Conservation (phyloP, 1,140 invertebrate genomes). For the Nephotettix cincticeps region DNA sequence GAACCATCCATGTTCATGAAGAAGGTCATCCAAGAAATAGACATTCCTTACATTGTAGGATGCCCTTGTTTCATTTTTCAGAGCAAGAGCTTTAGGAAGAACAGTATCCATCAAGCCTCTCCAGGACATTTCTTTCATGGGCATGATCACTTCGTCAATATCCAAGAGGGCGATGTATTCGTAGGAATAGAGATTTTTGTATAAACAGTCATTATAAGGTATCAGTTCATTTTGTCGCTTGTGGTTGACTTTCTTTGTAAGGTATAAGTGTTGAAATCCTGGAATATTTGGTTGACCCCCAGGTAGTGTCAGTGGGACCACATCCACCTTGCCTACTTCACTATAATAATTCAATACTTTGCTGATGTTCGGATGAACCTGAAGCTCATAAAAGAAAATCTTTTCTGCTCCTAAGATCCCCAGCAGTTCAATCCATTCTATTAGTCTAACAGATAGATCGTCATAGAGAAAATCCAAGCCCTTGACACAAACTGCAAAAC, state of each 20-base stretch:
- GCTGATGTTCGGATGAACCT: constrained; percentile 85
- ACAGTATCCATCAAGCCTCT: constrained; percentile 73
- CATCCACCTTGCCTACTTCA: constrained; percentile 69
- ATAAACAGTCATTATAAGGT: constrained; percentile 95
- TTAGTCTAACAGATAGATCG: constrained; percentile 82
- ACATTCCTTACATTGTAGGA: constrained; percentile 92
- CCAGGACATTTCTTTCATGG: constrained; percentile 75
- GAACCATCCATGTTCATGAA: constrained; percentile 78
- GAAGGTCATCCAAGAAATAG: constrained; percentile 90
- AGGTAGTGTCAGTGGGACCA: constrained; percentile 85
- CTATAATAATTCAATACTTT: constrained; percentile 85
- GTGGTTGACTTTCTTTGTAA: constrained; percentile 86
- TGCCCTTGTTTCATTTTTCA: constrained; percentile 71
- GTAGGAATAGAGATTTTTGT: constrained; percentile 89
- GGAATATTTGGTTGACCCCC: constrained; percentile 90
- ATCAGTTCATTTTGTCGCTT: constrained; percentile 95
- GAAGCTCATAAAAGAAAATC: constrained; percentile 89
- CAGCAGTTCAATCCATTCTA: constrained; percentile 95
- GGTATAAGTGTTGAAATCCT: constrained; percentile 82
- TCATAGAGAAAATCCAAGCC: constrained; percentile 89
- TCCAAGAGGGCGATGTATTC: constrained; percentile 89
- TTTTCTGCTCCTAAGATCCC: constrained; percentile 86
- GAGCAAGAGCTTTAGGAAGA: constrained; percentile 64
- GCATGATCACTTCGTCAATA: constrained; percentile 95
- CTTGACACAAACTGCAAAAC: constrained; percentile 94